Percentiles rank a stretch among this genome's conserved stretches.
These are phyloP conservation scores for Mungos mungo DNA, from an alignment of 2,113 vertebrate genomes.

Conservation along the genomic window DNA sequence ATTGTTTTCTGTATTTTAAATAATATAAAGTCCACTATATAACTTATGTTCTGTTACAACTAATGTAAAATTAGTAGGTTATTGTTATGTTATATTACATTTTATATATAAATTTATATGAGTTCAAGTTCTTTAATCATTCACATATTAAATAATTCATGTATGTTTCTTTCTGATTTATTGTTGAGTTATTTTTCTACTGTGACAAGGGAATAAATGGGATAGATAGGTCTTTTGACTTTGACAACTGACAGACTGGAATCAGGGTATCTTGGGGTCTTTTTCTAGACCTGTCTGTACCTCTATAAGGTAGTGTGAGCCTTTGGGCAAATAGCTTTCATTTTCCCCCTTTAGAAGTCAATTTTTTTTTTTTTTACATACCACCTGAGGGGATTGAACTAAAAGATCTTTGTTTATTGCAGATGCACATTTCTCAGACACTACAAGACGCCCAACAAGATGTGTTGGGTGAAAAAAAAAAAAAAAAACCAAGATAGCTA, in stretches of 20 bases:
- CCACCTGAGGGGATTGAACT: background rate
- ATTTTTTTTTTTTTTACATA: background rate
- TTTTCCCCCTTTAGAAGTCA: background rate
- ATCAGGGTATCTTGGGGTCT: background rate
- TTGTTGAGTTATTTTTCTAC: background rate
- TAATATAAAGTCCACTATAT: background rate
- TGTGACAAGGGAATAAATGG: background rate
- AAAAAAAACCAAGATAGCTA: background rate
- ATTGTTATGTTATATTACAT: background rate
- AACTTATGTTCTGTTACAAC: background rate
- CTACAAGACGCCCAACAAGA: background rate
- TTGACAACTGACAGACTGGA: background rate
- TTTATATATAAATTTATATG: background rate
- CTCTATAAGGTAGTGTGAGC: background rate
- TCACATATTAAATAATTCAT: background rate
- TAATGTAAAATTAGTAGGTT: background rate
- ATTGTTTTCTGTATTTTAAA: background rate
- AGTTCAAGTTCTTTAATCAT: background rate
- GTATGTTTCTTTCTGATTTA: background rate
- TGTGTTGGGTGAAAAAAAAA: fast-evolving
- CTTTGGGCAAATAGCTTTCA: background rate
- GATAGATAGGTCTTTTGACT: background rate
- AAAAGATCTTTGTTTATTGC: slow-evolving; percentile 7
- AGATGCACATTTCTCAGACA: background rate
- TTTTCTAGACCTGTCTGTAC: background rate